phyloP scores from a whole-genome alignment of 2,113 vertebrate genomes.

The Onychorhynchus coronatus region DNA sequence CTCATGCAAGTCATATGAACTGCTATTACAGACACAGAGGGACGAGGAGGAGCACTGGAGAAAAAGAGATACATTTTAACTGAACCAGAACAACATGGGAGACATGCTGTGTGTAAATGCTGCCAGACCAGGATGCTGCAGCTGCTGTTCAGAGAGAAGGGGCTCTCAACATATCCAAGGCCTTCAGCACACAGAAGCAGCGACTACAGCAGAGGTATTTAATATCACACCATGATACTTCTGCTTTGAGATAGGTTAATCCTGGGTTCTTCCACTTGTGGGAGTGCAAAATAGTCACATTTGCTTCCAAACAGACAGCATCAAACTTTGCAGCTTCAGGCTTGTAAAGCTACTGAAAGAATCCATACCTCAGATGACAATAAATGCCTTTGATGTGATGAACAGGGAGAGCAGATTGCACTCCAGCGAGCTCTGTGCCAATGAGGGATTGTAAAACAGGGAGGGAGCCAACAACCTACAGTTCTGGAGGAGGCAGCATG shows the following conservation, averaged over 20 bases:
- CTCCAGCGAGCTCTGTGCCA: background rate
- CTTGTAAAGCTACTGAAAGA: slow-evolving; percentile 12
- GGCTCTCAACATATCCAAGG: background rate
- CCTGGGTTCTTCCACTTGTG: background rate
- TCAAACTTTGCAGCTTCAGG: slow-evolving; percentile 9
- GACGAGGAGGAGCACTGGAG: background rate
- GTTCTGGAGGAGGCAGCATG: slow-evolving; percentile 3
- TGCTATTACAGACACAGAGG: background rate
- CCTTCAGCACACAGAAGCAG: background rate
- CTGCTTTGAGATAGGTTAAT: background rate
- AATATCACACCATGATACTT: background rate
- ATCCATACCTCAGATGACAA: background rate
- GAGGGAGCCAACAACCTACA: background rate
- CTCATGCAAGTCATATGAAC: slow-evolving; percentile 79
- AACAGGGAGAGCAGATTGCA: background rate
- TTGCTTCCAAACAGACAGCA: slow-evolving; percentile 23
- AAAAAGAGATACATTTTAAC: background rate
- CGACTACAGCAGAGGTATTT: slow-evolving; percentile 57
- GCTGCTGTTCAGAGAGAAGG: slow-evolving; percentile 46
- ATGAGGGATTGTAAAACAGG: background rate
- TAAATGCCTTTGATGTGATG: background rate
- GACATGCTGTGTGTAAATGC: slow-evolving; percentile 61
- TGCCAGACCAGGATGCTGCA: slow-evolving; percentile 41
- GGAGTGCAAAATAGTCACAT: background rate
- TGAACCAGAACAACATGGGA: slow-evolving; percentile 56